Conservation (phyloP, 2,797 vertebrate genomes). For the Aeoliscus strigatus region DNA sequence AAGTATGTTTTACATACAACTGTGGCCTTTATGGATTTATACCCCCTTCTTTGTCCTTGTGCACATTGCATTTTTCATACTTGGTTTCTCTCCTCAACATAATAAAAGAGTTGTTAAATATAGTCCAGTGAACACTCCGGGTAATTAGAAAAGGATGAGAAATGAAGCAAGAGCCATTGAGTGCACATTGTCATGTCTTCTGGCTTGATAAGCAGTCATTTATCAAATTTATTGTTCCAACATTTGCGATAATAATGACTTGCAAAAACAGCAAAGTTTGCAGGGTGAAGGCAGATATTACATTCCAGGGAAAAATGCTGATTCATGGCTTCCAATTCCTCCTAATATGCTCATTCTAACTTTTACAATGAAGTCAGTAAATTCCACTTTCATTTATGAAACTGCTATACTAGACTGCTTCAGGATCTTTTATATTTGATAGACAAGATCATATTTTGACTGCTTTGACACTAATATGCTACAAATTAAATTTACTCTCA, state of each 20-base stretch:
- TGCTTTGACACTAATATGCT: constrained; percentile 9
- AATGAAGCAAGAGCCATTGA: constrained; percentile 55
- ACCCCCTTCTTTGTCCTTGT: constrained; percentile 29
- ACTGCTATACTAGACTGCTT: constrained; percentile 43
- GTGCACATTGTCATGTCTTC: constrained; percentile 58
- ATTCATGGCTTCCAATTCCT: constrained; percentile 52
- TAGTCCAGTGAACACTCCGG: constrained; percentile 68
- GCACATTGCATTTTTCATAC: constrained; percentile 48
- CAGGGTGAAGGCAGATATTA: constrained; percentile 43
- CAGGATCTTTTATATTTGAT: too few relatives aligned
- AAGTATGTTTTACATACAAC: constrained; percentile 43
- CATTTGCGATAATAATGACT: constrained; percentile 50
- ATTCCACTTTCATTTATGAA: constrained; percentile 35
- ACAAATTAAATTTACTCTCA: constrained; percentile 8
- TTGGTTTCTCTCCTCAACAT: constrained; percentile 47
- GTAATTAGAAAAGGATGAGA: constrained; percentile 71
- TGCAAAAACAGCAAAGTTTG: constrained; percentile 50
- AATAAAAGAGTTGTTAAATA: constrained; percentile 69
- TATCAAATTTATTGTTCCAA: constrained; percentile 60
- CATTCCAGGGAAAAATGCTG: constrained; percentile 39
- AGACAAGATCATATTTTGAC: too few relatives aligned
- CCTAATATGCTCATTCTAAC: constrained; percentile 48
- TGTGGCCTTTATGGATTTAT: constrained; percentile 55
- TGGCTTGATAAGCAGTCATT: constrained; percentile 61
- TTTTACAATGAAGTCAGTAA: constrained; percentile 48